A percentile compares a stretch with the other conserved stretches of the same genome.
Conservation (phyloP, 2,113 vertebrate species). For the Crypturellus undulatus region DNA sequence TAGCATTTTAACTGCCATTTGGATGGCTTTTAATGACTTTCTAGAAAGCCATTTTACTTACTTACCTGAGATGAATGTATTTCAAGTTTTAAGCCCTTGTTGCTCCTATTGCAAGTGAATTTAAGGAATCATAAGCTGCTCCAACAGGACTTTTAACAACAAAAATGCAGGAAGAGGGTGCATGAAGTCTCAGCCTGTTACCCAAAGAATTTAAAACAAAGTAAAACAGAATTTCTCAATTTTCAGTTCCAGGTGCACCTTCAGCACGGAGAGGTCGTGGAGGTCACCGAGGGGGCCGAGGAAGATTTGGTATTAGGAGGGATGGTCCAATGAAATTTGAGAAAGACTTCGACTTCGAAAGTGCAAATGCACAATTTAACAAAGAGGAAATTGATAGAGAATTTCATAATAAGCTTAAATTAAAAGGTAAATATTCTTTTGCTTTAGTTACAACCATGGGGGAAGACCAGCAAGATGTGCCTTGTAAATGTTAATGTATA, state of each 20-base stretch:
- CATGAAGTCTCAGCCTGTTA: neutral
- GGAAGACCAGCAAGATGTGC: neutral
- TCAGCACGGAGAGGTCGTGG: conserved; percentile 85
- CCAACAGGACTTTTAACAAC: neutral
- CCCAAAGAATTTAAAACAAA: neutral
- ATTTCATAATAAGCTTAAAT: conserved; percentile 97
- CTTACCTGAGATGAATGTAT: neutral
- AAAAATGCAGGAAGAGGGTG: neutral
- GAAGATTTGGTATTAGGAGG: conserved; percentile 87
- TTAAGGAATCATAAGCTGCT: neutral
- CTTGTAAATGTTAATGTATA: neutral
- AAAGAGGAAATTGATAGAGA: conserved; percentile 98
- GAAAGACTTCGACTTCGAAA: conserved; percentile 99
- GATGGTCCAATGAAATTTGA: conserved; percentile 98
- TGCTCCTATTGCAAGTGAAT: neutral
- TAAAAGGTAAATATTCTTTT: conserved; percentile 87
- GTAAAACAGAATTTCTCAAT: neutral
- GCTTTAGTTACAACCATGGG: neutral
- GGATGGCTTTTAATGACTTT: neutral
- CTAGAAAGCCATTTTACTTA: neutral
- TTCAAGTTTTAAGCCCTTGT: neutral
- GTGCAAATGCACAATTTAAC: conserved; percentile 97
- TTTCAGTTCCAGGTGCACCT: conserved; percentile 75
- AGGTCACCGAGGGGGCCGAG: conserved; percentile 91
- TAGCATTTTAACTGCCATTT: neutral